phyloP scores from a whole-genome alignment of 53 echinoderm and acorn worm genomes.

The Pentamera pediparva region DNA sequence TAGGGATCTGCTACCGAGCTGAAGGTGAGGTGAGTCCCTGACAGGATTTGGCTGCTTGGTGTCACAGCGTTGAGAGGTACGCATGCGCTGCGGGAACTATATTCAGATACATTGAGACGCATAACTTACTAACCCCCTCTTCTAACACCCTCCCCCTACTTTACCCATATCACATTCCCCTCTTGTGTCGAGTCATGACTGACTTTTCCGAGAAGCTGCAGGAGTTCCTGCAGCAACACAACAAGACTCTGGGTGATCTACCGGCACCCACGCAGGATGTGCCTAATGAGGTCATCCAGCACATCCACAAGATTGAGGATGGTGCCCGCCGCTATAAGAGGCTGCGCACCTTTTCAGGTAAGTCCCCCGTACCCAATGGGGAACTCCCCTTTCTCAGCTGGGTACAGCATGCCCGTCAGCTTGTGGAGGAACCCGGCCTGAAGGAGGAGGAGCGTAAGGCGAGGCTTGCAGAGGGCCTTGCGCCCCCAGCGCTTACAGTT shows the following conservation, averaged over 20 bases:
- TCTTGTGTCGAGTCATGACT: neutral
- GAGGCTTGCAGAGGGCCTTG: constrained; percentile 26
- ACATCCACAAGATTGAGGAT: neutral
- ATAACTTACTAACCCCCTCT: neutral
- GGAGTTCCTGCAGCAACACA: neutral
- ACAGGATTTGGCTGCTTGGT: constrained; percentile 4
- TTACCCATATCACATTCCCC: neutral
- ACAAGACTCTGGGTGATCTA: constrained; percentile 31
- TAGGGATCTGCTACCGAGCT: neutral
- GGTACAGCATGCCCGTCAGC: constrained; percentile 22
- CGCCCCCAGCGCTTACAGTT: constrained; percentile 25
- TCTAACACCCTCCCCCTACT: neutral
- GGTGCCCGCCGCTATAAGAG: neutral
- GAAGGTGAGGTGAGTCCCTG: neutral
- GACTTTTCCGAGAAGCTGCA: constrained; percentile 13
- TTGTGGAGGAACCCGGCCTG: constrained; percentile 24
- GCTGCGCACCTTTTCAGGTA: constrained; percentile 50
- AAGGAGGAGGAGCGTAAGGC: constrained; percentile 28
- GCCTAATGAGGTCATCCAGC: neutral
- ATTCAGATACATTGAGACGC: no score
- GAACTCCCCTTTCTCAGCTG: constrained; percentile 1
- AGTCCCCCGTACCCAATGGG: constrained; percentile 37
- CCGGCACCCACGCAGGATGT: neutral
- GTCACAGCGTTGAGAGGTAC: constrained; percentile 9
- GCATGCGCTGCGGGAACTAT: neutral